Percentiles rank a stretch among this genome's conserved stretches.
Evolutionary conservation across 1,140 invertebrate species (phyloP).

Genomic region (Laodelphax striatellus): DNA sequence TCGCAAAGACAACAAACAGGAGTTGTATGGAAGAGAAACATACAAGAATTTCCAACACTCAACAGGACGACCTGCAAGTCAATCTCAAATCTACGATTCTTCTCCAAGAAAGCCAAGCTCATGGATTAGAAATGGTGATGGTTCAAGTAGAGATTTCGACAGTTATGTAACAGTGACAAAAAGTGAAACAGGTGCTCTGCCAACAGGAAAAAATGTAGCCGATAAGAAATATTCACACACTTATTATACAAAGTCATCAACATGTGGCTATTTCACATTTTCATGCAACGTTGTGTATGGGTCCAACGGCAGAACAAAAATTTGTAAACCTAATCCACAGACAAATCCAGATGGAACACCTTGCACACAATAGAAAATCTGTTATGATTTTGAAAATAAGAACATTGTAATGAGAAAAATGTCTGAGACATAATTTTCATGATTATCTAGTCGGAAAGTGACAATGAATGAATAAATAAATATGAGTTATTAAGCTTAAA

Average conservation of each 20-base stretch:
- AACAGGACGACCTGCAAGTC: neutral
- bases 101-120: slow-evolving; percentile 4
- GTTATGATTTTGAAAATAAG: neutral
- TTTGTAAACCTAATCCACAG: slow-evolving; percentile 60
- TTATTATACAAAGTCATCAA: slow-evolving; percentile 73
- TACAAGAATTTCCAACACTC: neutral
- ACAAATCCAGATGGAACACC: slow-evolving; percentile 41
- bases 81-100: slow-evolving; percentile 2
- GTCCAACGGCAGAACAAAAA: slow-evolving; percentile 60
- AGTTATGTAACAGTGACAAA: slow-evolving; percentile 61
- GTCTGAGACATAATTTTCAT: too few species aligned
- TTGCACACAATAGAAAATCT: slow-evolving; percentile 11
- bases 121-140: slow-evolving; percentile 9
- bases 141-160: slow-evolving; percentile 24
- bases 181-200: slow-evolving; percentile 55
- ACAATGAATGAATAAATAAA: too few species aligned
- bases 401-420: neutral
- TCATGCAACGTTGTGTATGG: slow-evolving; percentile 66
- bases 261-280: slow-evolving; percentile 74
- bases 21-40: slow-evolving; percentile 7
- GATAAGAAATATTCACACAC: slow-evolving; percentile 54
- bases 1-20: slow-evolving; percentile 15
- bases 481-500: too few species aligned
- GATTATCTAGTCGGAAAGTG: too few species aligned
- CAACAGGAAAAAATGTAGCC: slow-evolving; percentile 31